phyloP scores from a whole-genome alignment of 2,888 invertebrate species.

The Hermaeophaga mercurialis region DNA sequence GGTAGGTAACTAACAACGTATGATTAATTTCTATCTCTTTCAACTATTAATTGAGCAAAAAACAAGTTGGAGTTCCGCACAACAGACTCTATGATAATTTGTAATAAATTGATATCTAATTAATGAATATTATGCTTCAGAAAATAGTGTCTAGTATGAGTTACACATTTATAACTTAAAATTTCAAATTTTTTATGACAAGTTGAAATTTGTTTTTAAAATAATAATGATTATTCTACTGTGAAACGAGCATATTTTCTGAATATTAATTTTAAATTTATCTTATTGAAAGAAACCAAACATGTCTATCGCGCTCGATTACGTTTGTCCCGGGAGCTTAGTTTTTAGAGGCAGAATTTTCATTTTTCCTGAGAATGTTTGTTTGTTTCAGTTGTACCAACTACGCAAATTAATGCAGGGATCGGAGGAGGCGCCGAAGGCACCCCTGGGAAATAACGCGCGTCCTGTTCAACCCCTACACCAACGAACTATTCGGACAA shows the following conservation, averaged over 20 bases:
- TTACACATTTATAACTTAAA: too few species aligned
- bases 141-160: too few species aligned
- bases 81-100: too few species aligned
- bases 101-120: too few species aligned
- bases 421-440: conserved; percentile 82
- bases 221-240: too few species aligned
- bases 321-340: background rate
- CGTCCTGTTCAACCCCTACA: conserved; percentile 91
- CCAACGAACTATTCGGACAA: conserved; percentile 93
- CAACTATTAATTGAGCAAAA: conserved; percentile 10
- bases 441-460: conserved; percentile 92
- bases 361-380: conserved; percentile 20
- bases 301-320: background rate
- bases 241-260: too few species aligned
- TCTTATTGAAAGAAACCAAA: background rate
- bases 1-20: conserved; percentile 63
- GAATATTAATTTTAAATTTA: background rate
- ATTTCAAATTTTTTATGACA: too few species aligned
- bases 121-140: too few species aligned
- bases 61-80: background rate
- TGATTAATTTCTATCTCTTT: conserved; percentile 26
- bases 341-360: conserved; percentile 8
- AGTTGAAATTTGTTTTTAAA: too few species aligned
- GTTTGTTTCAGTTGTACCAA: conserved; percentile 75
- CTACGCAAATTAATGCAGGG: conserved; percentile 90